Percentiles rank a stretch among this genome's conserved stretches.
phyloP scores from a whole-genome alignment of 2,888 invertebrate genomes.

The Andrena flavipes region DNA sequence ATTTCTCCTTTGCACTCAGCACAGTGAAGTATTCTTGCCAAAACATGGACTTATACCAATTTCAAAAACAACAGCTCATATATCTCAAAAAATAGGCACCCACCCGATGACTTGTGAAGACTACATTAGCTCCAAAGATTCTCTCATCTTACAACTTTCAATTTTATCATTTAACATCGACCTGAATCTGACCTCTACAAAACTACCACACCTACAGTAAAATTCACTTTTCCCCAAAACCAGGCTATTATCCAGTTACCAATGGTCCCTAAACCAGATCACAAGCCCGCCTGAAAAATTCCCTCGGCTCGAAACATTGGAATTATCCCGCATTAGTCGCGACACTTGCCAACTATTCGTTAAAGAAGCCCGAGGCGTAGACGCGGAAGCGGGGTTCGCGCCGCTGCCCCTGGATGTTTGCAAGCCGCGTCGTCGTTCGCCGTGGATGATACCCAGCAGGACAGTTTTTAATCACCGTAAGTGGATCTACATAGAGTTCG shows the following conservation, averaged over 20 bases:
- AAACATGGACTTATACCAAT: no score
- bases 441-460: constrained; percentile 82
- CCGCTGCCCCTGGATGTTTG: constrained; percentile 27
- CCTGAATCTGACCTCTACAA: no score
- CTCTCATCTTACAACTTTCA: no score
- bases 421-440: constrained; percentile 59
- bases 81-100: no score
- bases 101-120: no score
- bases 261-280: not conserved
- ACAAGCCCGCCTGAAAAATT: not conserved
- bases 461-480: constrained; percentile 85
- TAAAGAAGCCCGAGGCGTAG: constrained; percentile 21
- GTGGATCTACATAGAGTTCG: constrained; percentile 85
- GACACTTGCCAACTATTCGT: constrained; percentile 1
- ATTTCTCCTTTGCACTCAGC: no score
- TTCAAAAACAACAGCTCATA: no score
- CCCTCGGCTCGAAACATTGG: no score
- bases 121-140: no score
- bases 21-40: no score
- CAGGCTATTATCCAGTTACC: not conserved
- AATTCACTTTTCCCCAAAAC: not conserved
- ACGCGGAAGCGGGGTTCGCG: constrained; percentile 20
- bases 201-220: no score
- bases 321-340: not conserved
- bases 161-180: no score